A percentile compares a stretch with the other conserved stretches of the same genome.
Evolutionary conservation across 2,797 vertebrate genomes (phyloP).

Genomic region (Schizothorax lantsangensis): DNA sequence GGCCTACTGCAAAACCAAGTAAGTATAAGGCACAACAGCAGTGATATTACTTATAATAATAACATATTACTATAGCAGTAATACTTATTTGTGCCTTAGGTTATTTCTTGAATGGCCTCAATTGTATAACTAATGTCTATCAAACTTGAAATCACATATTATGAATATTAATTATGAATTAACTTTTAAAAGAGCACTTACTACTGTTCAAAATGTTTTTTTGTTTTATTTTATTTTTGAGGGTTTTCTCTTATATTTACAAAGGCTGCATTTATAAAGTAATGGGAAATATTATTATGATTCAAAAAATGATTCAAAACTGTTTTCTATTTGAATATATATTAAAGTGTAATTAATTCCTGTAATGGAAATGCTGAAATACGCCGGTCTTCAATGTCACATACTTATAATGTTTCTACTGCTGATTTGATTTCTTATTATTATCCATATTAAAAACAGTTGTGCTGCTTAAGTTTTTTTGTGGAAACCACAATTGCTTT

Average conservation of each 20-base stretch:
- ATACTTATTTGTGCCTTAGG: not conserved
- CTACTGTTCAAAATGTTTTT: too few species aligned
- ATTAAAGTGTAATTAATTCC: not conserved
- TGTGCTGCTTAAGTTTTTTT: not conserved
- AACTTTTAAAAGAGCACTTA: too few species aligned
- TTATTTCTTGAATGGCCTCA: not conserved
- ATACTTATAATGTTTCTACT: not conserved
- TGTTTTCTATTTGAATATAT: not conserved
- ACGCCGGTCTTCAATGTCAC: not conserved
- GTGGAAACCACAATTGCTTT: not conserved
- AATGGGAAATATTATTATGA: not conserved
- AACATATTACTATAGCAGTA: not conserved
- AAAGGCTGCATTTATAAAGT: not conserved
- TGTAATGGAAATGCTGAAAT: not conserved
- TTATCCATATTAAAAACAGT: not conserved
- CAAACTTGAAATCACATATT: not conserved
- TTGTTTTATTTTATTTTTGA: too few species aligned
- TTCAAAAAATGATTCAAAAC: not conserved
- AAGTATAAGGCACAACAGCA: slow-evolving; percentile 73
- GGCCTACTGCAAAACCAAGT: slow-evolving; percentile 99
- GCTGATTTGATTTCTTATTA: not conserved
- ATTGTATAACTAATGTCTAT: not conserved
- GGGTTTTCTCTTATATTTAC: not conserved
- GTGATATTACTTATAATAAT: not conserved
- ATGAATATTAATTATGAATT: not conserved